These are phyloP conservation scores for Megalops atlanticus DNA, from an alignment of 2,113 vertebrate genomes.

Conservation along the genomic window DNA sequence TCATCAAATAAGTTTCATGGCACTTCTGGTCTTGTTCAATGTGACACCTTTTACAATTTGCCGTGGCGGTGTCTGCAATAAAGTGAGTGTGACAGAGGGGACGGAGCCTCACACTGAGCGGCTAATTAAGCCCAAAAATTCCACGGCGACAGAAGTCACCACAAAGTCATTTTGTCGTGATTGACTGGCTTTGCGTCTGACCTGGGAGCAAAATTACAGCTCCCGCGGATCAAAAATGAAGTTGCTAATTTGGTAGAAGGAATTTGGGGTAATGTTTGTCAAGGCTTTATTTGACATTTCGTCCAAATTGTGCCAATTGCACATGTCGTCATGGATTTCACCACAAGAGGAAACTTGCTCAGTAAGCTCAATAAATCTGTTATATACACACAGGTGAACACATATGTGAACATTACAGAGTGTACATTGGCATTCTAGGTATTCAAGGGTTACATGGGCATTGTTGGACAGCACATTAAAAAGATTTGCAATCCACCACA, in stretches of 20 bases:
- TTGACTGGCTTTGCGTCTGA: background rate
- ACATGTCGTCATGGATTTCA: too few relatives aligned
- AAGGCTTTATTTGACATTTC: too few relatives aligned
- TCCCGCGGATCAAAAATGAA: constrained; percentile 43
- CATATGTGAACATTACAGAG: too few relatives aligned
- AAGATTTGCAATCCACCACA: too few relatives aligned
- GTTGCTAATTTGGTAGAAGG: background rate
- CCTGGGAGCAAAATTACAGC: constrained; percentile 59
- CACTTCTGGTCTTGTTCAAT: background rate
- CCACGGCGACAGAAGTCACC: constrained; percentile 55
- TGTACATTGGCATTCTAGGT: too few relatives aligned
- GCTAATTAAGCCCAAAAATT: constrained; percentile 14
- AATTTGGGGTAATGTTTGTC: background rate
- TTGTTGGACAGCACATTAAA: too few relatives aligned
- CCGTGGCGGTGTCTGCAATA: background rate
- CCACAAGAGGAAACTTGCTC: too few relatives aligned
- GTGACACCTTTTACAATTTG: background rate
- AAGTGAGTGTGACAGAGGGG: background rate
- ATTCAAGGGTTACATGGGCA: too few relatives aligned
- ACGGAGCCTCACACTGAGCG: background rate
- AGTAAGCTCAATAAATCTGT: too few relatives aligned
- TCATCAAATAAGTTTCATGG: background rate
- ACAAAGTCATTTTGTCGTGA: constrained; percentile 57
- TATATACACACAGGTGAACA: too few relatives aligned
- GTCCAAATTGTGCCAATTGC: too few relatives aligned